phyloP scores from a whole-genome alignment of 1,140 invertebrate genomes.

The Bicyclus anynana region DNA sequence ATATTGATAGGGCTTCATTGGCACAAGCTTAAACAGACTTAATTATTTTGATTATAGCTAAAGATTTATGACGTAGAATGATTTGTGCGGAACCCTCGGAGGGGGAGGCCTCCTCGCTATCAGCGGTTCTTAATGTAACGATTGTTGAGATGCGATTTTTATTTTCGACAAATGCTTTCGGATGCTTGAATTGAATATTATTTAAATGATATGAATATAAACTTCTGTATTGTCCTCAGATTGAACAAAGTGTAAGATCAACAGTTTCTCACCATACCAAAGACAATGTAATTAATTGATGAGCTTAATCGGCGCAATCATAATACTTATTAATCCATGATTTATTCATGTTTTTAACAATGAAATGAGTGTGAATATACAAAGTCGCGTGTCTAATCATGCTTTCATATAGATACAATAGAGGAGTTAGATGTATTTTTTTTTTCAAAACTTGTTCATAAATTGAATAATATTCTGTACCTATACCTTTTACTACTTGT shows the following conservation, averaged over 20 bases:
- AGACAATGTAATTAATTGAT: slow-evolving; percentile 23
- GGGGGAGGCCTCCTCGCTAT: too few species aligned
- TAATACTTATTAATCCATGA: neutral
- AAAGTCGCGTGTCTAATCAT: neutral
- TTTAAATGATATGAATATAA: slow-evolving; percentile 3
- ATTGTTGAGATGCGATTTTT: too few species aligned
- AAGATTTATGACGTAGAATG: too few species aligned
- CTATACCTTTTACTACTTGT: too few species aligned
- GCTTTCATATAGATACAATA: neutral
- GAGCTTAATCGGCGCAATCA: neutral
- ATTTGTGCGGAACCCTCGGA: too few species aligned
- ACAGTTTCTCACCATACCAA: slow-evolving; percentile 26
- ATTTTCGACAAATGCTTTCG: neutral
- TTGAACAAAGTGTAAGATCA: slow-evolving; percentile 26
- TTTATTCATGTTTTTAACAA: neutral
- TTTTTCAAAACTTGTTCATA: neutral
- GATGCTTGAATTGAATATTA: neutral
- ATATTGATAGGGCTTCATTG: too few species aligned
- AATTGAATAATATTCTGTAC: too few species aligned
- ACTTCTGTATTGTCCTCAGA: slow-evolving; percentile 31
- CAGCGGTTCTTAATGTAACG: too few species aligned
- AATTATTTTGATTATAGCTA: too few species aligned
- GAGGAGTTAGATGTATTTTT: neutral
- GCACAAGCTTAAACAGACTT: too few species aligned
- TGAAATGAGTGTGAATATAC: neutral